phyloP scores from a whole-genome alignment of 1,140 invertebrate species.

The Megathymus violae region DNA sequence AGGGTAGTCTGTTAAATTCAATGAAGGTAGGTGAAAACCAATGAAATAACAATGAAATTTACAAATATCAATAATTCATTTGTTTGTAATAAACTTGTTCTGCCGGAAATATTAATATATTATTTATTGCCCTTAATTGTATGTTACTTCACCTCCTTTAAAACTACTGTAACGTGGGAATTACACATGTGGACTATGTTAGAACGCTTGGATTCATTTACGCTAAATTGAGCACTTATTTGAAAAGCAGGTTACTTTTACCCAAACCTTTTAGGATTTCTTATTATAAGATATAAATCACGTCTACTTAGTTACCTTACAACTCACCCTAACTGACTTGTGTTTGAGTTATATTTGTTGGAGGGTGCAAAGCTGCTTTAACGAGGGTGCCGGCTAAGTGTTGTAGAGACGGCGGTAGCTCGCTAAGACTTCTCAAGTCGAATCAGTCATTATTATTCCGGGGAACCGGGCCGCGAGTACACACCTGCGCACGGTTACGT shows the following conservation, averaged over 20 bases:
- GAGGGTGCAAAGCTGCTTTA: conserved; percentile 31
- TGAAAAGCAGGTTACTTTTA: not conserved
- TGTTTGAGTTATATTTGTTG: conserved; percentile 31
- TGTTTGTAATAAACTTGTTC: too few species aligned
- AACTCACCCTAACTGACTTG: conserved; percentile 27
- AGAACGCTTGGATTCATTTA: too few species aligned
- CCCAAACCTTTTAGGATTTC: not conserved
- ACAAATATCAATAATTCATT: too few species aligned
- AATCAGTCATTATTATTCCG: conserved; percentile 71
- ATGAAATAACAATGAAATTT: too few species aligned
- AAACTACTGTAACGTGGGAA: too few species aligned
- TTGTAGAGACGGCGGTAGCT: conserved; percentile 25
- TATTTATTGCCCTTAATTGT: too few species aligned
- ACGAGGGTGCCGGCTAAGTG: conserved; percentile 29
- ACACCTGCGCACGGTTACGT: conserved; percentile 55
- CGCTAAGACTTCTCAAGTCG: conserved; percentile 61
- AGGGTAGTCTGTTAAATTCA: too few species aligned
- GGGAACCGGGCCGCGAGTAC: conserved; percentile 45
- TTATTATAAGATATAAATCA: conserved; percentile 20
- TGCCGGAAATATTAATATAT: too few species aligned
- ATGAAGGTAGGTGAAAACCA: too few species aligned
- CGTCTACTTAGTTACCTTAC: conserved; percentile 11
- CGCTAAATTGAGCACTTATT: too few species aligned
- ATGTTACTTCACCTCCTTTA: too few species aligned
- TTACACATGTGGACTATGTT: too few species aligned